Base-by-base conservation (phyloP, 2,113 vertebrate species). In the Nanorana parkeri region DNA sequence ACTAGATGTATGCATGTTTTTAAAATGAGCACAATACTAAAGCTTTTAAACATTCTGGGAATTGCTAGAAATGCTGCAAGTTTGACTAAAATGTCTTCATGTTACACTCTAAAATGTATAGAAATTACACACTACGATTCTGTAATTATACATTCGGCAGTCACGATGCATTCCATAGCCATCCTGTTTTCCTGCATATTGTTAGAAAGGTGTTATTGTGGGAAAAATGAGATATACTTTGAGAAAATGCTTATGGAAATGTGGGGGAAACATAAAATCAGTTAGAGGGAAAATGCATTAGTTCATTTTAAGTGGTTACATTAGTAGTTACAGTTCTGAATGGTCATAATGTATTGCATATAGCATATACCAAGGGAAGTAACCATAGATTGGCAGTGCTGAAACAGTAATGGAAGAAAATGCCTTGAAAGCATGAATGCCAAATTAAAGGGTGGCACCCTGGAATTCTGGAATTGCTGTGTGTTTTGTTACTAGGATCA, bases 171-270 rank as follows among this genome's bases (percentile, higher is more conserved):
- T 77, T 47, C 58, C 32, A 13, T 10, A 51, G 47, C 17, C 19
- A 64, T 17, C 17, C 23, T 23, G 15, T 41, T 47, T 32, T 63
- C 2, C 24, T 73, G 13, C 17, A n/a, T 20, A 55, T 11, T 20
- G n/a, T 29, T 75, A 17, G 32, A 61, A 75, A 75, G 21, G 72
- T 58, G 36, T 65, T 20, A 51, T 21, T 64, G 51, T 66, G 60
- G 47, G 41, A 21, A 76, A 61, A 76, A 76, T 47, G 21, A 47
- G 56, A 29, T 23, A 21, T 76, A 63, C 47, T 17, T 16, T 63
- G 36, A 63, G 52, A 76, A 78, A 66, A 54, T 55, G 60, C 63
- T 29, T 21, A 29, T 47, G 41, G 61, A 78, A 54, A 63, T 76
- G 41, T 19, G 41, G 61, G 20, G 17, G 17, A 64, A 63, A 64